Percentiles rank a stretch among this genome's conserved stretches.
Conservation (phyloP, 2,113 vertebrate species). For the Hyla sarda region DNA sequence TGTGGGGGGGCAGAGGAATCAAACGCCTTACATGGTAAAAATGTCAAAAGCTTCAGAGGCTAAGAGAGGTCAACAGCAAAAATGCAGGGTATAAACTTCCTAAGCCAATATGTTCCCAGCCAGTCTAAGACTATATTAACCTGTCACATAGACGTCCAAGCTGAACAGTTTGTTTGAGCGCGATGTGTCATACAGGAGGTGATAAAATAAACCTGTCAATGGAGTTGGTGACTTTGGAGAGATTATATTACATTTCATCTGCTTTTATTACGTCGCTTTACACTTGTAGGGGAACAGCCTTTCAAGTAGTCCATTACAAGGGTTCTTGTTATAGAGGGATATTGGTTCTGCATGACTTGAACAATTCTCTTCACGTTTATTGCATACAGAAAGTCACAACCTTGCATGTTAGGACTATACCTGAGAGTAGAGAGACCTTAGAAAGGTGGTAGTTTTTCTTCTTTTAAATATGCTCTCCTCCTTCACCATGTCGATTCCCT, state of each 20-base stretch:
- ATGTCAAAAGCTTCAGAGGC: constrained; percentile 20
- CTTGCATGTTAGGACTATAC: not conserved
- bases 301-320: constrained; percentile 2
- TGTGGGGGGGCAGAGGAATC: constrained; percentile 29
- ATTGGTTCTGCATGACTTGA: not conserved
- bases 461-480: too few relatives aligned
- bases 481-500: too few relatives aligned
- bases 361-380: not conserved
- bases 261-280: constrained; percentile 35
- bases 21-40: constrained; percentile 54
- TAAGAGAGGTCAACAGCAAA: constrained; percentile 50
- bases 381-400: not conserved
- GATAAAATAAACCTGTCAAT: constrained; percentile 45
- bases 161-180: constrained; percentile 4
- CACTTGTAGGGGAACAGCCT: not conserved
- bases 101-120: constrained; percentile 42
- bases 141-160: constrained; percentile 43
- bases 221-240: constrained; percentile 23
- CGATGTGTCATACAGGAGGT: constrained; percentile 35
- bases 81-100: constrained; percentile 47
- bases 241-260: constrained; percentile 35
- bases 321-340: not conserved
- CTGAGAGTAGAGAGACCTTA: too few relatives aligned
- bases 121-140: constrained; percentile 41
- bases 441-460: too few relatives aligned